Percentiles rank a stretch among this genome's conserved stretches.
These are phyloP conservation scores for Ceyx cyanopectus DNA, from an alignment of 2,113 vertebrate genomes.

Conservation along the genomic window DNA sequence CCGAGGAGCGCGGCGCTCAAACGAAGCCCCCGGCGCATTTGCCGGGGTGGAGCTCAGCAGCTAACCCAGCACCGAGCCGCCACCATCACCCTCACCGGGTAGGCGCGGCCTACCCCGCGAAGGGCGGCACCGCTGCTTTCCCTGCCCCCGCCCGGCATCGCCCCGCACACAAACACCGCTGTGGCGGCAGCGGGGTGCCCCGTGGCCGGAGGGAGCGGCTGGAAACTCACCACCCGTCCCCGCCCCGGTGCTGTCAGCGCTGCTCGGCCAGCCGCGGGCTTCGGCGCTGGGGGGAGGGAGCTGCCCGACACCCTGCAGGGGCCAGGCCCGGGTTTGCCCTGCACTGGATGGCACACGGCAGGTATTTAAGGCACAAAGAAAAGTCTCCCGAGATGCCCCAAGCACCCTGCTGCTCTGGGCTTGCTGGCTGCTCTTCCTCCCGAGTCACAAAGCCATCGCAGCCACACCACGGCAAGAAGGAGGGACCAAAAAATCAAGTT, in stretches of 20 bases:
- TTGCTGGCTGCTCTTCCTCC: neutral
- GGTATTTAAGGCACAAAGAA: neutral
- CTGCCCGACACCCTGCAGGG: no score
- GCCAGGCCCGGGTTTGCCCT: neutral
- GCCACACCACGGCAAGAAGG: neutral
- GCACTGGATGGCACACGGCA: neutral
- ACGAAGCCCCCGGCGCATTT: neutral
- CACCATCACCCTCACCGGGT: no score
- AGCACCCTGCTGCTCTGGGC: neutral
- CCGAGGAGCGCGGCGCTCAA: no score
- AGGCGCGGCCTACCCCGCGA: rapidly evolving
- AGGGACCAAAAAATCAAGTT: neutral
- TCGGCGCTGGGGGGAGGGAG: neutral
- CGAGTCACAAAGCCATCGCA: rapidly evolving
- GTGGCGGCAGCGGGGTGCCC: no score
- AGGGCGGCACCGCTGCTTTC: no score
- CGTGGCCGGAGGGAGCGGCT: no score
- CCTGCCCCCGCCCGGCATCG: no score
- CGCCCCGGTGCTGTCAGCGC: no score
- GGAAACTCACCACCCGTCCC: rapidly evolving
- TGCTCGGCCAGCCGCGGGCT: neutral
- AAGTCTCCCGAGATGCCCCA: neutral
- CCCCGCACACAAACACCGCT: rapidly evolving
- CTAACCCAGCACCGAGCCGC: no score
- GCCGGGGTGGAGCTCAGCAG: neutral